phyloP scores from a whole-genome alignment of 2,797 vertebrate genomes.

The Hydrolagus colliei region DNA sequence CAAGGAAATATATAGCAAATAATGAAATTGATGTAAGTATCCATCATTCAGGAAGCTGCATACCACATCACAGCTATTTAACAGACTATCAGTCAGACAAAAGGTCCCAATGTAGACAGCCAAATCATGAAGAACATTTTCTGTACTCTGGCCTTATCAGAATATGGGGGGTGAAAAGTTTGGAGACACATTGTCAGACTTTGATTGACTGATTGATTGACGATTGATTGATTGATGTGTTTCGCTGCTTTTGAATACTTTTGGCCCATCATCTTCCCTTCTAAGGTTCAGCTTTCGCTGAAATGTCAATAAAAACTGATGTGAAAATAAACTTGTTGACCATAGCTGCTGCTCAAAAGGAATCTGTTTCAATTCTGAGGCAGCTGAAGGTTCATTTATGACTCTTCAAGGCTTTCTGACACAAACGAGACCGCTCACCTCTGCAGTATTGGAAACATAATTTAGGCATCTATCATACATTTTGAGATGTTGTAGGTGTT shows the following conservation, averaged over 20 bases:
- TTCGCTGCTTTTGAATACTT: conserved; percentile 50
- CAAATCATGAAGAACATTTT: conserved; percentile 48
- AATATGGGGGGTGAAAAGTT: conserved; percentile 43
- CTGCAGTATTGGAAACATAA: neutral
- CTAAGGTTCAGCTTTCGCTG: conserved; percentile 29
- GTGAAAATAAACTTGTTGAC: conserved; percentile 3
- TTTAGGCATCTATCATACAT: neutral
- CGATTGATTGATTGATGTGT: conserved; percentile 29
- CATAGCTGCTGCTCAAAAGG: neutral
- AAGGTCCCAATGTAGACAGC: conserved; percentile 52
- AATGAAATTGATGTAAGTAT: conserved; percentile 55
- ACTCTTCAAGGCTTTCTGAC: conserved; percentile 15
- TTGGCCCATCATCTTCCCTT: conserved; percentile 47
- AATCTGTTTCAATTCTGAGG: conserved; percentile 4
- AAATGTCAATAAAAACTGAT: conserved; percentile 39
- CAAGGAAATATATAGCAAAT: conserved; percentile 58
- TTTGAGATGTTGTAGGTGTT: neutral
- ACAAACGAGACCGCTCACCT: conserved; percentile 11
- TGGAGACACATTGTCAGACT: conserved; percentile 44
- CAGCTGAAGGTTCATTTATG: conserved; percentile 11
- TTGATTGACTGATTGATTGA: conserved; percentile 30
- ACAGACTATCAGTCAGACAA: conserved; percentile 49
- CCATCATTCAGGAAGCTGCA: conserved; percentile 53
- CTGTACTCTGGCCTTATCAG: conserved; percentile 40
- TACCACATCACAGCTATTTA: conserved; percentile 51